These are phyloP conservation scores for Scolopax mira DNA, from an alignment of 2,113 vertebrate genomes.

Conservation along the genomic window DNA sequence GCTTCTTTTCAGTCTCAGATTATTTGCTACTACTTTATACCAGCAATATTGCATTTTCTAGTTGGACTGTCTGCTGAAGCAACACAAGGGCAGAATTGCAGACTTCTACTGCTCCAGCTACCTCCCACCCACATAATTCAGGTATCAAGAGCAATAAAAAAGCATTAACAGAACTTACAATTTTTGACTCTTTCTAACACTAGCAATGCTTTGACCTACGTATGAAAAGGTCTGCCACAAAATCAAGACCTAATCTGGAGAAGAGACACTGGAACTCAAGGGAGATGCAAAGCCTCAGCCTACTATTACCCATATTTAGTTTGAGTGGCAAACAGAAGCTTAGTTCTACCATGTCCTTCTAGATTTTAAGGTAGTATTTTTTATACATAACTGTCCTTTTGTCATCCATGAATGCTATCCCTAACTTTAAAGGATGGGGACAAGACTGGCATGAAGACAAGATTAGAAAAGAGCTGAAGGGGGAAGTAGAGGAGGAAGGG, in stretches of 20 bases:
- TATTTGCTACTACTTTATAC: constrained; percentile 10
- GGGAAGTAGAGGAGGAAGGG: neutral
- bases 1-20: constrained; percentile 10
- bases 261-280: neutral
- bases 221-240: neutral
- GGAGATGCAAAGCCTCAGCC: neutral
- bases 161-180: neutral
- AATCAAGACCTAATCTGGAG: neutral
- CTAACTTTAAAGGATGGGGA: neutral
- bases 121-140: neutral
- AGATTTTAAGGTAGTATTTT: neutral
- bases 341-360: neutral
- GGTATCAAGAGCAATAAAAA: neutral
- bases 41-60: constrained; percentile 1
- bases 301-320: neutral
- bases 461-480: neutral
- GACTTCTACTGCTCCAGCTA: neutral
- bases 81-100: neutral
- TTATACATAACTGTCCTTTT: neutral
- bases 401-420: neutral
- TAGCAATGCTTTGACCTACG: neutral
- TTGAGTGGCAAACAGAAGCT: neutral
- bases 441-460: neutral
- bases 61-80: neutral
- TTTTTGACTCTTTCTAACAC: neutral